phyloP scores from a whole-genome alignment of 2,797 vertebrate genomes.

The Ctenochaetus hawaiiensis region DNA sequence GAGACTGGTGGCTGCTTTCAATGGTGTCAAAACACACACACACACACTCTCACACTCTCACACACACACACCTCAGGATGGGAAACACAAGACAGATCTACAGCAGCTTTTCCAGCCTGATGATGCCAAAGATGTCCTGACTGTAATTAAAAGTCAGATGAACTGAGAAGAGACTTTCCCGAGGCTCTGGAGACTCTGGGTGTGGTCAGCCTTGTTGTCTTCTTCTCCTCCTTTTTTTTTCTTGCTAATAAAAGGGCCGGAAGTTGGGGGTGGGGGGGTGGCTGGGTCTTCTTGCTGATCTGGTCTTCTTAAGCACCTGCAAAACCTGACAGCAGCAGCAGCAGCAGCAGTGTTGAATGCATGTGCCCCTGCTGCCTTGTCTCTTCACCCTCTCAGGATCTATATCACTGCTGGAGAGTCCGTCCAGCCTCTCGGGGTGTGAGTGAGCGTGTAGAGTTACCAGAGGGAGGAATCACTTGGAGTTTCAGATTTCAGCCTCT shows the following conservation, averaged over 20 bases:
- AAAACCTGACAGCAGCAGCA: constrained; percentile 14
- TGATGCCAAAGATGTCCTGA: constrained; percentile 26
- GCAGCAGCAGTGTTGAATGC: constrained; percentile 1
- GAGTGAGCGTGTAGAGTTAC: constrained; percentile 59
- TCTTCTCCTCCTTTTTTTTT: constrained; percentile 25
- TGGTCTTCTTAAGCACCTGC: constrained; percentile 35
- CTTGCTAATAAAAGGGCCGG: constrained; percentile 1
- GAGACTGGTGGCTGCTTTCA: constrained; percentile 35
- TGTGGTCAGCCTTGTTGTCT: constrained; percentile 27
- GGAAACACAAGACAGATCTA: constrained; percentile 42
- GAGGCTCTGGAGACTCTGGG: constrained; percentile 45
- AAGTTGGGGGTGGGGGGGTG: not conserved
- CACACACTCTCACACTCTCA: constrained; percentile 21
- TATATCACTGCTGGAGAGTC: constrained; percentile 8
- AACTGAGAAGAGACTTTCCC: constrained; percentile 17
- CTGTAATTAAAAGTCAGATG: constrained; percentile 8
- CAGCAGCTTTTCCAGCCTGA: constrained; percentile 29
- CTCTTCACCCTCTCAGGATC: constrained; percentile 14
- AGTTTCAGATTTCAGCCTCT: constrained; percentile 70
- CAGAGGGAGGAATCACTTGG: constrained; percentile 47
- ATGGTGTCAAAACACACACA: constrained; percentile 39
- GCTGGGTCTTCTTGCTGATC: constrained; percentile 37
- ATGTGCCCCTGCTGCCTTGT: not conserved
- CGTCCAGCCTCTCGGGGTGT: constrained; percentile 15
- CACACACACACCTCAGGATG: constrained; percentile 33